These are phyloP conservation scores for Drosophila prolongata DNA, from an alignment of 2,888 invertebrate genomes.

Conservation along the genomic window DNA sequence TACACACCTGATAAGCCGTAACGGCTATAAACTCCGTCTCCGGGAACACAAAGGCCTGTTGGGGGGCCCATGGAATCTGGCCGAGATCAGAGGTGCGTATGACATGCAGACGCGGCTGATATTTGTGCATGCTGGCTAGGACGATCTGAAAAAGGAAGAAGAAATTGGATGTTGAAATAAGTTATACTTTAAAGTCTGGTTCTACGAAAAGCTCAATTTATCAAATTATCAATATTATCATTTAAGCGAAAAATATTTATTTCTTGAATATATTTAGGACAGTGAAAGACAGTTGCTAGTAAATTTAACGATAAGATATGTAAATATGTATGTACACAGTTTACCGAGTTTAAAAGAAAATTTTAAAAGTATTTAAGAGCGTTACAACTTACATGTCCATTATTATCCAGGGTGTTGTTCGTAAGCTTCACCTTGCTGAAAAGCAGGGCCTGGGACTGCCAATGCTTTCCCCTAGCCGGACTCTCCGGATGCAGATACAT, in stretches of 20 bases:
- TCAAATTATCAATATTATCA: not conserved
- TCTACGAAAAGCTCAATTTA: too few species aligned
- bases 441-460: slow-evolving; percentile 92
- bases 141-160: slow-evolving; percentile 87
- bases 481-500: slow-evolving; percentile 94
- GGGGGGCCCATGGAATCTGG: slow-evolving; percentile 89
- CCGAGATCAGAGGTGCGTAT: slow-evolving; percentile 90
- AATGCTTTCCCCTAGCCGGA: slow-evolving; percentile 92
- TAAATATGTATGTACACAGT: too few species aligned
- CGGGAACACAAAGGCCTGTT: slow-evolving; percentile 88
- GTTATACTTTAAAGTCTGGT: not conserved
- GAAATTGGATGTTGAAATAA: not conserved
- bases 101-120: slow-evolving; percentile 94
- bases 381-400: slow-evolving; percentile 88
- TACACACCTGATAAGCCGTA: slow-evolving; percentile 94
- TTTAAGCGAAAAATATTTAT: not conserved
- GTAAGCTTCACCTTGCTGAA: slow-evolving; percentile 94
- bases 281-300: not conserved
- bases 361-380: not conserved
- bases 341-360: not conserved
- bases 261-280: not conserved
- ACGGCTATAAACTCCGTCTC: slow-evolving; percentile 97
- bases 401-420: slow-evolving; percentile 91
- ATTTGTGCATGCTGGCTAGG: slow-evolving; percentile 98
- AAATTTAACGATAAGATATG: too few species aligned